Evolutionary conservation across 2,113 vertebrate genomes (phyloP).

Genomic region (Heterotilapia buettikoferi): DNA sequence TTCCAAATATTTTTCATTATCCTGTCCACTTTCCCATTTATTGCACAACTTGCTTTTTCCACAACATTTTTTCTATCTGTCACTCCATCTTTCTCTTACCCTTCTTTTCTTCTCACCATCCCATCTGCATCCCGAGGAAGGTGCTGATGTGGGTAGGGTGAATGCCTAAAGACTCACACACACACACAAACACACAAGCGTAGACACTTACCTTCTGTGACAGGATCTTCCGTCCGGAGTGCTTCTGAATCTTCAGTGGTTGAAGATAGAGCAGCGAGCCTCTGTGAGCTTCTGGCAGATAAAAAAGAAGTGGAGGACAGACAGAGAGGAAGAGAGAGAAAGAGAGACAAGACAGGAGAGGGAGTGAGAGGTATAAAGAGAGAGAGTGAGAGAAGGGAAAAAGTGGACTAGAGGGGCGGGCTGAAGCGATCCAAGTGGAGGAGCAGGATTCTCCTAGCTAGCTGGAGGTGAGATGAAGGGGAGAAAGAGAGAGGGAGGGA

Average conservation of each 20-base stretch:
- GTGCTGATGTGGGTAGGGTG: not conserved
- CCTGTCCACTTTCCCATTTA: not conserved
- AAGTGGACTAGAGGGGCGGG: constrained; percentile 42
- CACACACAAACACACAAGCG: not conserved
- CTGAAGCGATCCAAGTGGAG: constrained; percentile 30
- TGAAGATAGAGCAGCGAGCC: constrained; percentile 25
- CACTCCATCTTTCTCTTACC: not conserved
- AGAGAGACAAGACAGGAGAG: constrained; percentile 36
- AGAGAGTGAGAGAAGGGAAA: constrained; percentile 28
- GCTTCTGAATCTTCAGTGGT: constrained; percentile 43
- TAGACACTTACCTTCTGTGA: constrained; percentile 43
- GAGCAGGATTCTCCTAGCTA: constrained; percentile 38
- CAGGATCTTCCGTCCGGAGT: constrained; percentile 44
- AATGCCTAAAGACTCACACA: not conserved
- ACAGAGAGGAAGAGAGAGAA: constrained; percentile 35
- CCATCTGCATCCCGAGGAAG: not conserved
- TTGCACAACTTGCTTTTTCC: not conserved
- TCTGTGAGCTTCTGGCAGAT: constrained; percentile 28
- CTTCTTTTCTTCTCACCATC: not conserved
- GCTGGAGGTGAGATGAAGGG: constrained; percentile 72
- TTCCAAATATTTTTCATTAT: not conserved
- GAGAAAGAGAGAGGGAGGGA: constrained; percentile 57
- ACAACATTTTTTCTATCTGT: not conserved
- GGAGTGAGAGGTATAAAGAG: constrained; percentile 20
- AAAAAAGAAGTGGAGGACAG: constrained; percentile 34